phyloP scores from a whole-genome alignment of 2,113 vertebrate genomes.

The Harpagus bidentatus region DNA sequence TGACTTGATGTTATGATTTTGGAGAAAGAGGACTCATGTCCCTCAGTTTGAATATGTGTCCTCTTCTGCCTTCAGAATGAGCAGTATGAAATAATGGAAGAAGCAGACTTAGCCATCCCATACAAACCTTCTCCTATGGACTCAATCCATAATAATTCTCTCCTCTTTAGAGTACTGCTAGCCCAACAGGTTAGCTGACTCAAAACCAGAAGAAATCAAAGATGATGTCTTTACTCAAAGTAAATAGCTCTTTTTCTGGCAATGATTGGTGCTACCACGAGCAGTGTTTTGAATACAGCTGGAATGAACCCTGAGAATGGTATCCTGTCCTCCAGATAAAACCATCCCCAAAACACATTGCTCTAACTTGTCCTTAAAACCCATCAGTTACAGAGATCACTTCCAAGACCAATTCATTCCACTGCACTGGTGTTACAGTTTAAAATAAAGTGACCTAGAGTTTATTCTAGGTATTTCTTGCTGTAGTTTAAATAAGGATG shows the following conservation, averaged over 20 bases:
- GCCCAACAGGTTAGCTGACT: background rate
- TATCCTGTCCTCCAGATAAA: background rate
- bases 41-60: background rate
- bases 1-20: too few relatives aligned
- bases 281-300: background rate
- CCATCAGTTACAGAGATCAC: background rate
- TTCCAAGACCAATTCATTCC: background rate
- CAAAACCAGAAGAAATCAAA: background rate
- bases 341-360: background rate
- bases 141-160: too few relatives aligned
- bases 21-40: background rate
- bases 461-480: background rate
- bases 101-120: background rate
- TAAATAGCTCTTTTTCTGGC: background rate
- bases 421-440: background rate
- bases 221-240: background rate
- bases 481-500: background rate
- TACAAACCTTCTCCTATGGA: background rate
- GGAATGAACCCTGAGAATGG: background rate
- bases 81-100: background rate
- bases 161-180: background rate
- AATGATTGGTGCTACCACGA: background rate
- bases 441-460: background rate
- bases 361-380: background rate
- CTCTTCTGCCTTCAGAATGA: background rate